Evolutionary conservation across 1,140 invertebrate genomes (phyloP), one percentile per base, ranked within the genome.

Genomic region (Musca domestica): DNA sequence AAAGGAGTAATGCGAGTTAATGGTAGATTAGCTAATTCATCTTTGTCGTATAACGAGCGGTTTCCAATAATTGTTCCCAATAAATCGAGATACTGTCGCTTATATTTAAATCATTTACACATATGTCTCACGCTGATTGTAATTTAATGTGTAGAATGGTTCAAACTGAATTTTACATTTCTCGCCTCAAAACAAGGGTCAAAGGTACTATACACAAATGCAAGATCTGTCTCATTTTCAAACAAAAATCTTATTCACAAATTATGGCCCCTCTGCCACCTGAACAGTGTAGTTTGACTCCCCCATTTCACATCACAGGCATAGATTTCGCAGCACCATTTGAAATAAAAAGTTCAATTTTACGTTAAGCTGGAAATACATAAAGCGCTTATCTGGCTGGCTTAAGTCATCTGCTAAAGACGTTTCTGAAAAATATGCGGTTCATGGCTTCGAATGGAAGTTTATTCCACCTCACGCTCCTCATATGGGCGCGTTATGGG

Each of bases 401-500:
- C 27, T 25, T n/a, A 25, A 22, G 6, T 20, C n/a, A 10, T 17
- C 19, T 6, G 49, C 49, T 10, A 0, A 20, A 19, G 51, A 52
- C 20, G n/a, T n/a, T n/a, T n/a, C n/a, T n/a, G n/a, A n/a, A n/a
- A n/a, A n/a, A n/a, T n/a, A n/a, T n/a, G n/a, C 76, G 10, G 12
- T 20, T 54, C 20, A 54, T 12, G 51, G 19, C n/a, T n/a, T n/a
- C n/a, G n/a, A n/a, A n/a, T n/a, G n/a, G n/a, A n/a, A n/a, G n/a
- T n/a, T n/a, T n/a, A n/a, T n/a, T n/a, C n/a, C n/a, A n/a, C n/a
- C n/a, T n/a, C n/a, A n/a, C 23, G 52, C 52, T 27, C 52, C 52
- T 2, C 52, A 56, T n/a, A 56, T 56, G 52, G 23, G 81, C 30
- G 78, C 76, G 34, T 64, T 74, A 4, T n/a, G n/a, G n/a, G n/a